Base-by-base conservation (phyloP, 23 tunicate genomes). In the Styela plicata region DNA sequence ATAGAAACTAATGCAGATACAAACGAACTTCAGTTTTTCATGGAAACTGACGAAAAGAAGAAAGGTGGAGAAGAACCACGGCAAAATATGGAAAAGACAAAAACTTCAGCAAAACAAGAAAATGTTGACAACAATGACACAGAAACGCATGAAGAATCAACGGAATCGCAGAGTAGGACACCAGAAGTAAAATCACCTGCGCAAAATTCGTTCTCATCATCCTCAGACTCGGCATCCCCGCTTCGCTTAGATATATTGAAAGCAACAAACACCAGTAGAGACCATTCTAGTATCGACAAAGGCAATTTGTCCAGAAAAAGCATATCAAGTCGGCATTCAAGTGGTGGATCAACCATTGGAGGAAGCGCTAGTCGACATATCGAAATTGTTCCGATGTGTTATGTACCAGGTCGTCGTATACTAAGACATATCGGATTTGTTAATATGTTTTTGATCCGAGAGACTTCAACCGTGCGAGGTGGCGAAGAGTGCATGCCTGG, bases 381-480 rank as follows among this genome's bases (percentile, higher is more conserved):
- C 21, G 81, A 76, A 18, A 76, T 76, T 21, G 53, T 76, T 17
- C 64, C 81, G 81, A 76, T 57, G n/a, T 24, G 31, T 25, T 37
- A 37, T 52, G 81, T 76, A 17, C 81, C 81, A 0, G 81, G 81
- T 27, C 52, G 81, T 36, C 64, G 81, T 7, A 27, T 34, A 28
- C 52, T 7, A 35, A 69, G 81, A 0, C 74, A 80, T 64, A 80
- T 91, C 21, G 97, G 97, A 0, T 34, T 80, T 19, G 63, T 91
- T 16, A 91, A 87, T 80, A 79, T 91, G 74, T 91, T 91, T 67
- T 80, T 91, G 28, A 89, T 91, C 5, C 80, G 97, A 18, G 97
- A 91, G 36, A 91, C 97, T 24, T 83, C 87, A 0, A 85, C 97
- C 5, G 91, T 91, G 26, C 84, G 91, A 24, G 97, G 97, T 20